A percentile compares a stretch with the other conserved stretches of the same genome.
These are phyloP conservation scores for Meloidogyne hapla DNA, from an alignment of 1,140 invertebrate genomes.

Conservation along the genomic window DNA sequence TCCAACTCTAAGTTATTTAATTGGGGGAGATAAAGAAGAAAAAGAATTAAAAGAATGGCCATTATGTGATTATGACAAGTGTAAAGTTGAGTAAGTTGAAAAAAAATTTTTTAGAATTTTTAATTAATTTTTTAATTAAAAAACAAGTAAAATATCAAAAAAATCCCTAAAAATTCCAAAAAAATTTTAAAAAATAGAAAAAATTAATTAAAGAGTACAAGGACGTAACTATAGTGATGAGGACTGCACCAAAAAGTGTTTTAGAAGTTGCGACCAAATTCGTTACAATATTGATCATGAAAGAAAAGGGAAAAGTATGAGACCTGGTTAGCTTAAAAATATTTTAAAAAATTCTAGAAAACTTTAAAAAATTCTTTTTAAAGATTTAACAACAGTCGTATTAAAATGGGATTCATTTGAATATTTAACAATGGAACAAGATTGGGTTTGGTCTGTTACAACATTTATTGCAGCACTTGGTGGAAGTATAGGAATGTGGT, in stretches of 20 bases:
- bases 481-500: conserved; percentile 55
- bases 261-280: conserved; percentile 58
- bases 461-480: conserved; percentile 52
- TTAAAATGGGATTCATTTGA: conserved; percentile 62
- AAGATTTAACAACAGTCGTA: conserved; percentile 54
- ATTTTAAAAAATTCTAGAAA: not conserved
- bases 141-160: not conserved
- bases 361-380: conserved; percentile 3
- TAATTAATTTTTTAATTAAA: no score
- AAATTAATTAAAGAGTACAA: conserved; percentile 49
- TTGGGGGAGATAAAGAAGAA: conserved; percentile 24
- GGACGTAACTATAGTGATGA: conserved; percentile 53
- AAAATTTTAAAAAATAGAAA: not conserved
- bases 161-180: not conserved
- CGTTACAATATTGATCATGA: conserved; percentile 55
- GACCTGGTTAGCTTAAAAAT: conserved; percentile 42
- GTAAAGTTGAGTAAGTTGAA: conserved; percentile 40
- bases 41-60: conserved; percentile 40
- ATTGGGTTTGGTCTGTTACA: conserved; percentile 50
- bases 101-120: conserved; percentile 1
- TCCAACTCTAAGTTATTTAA: conserved; percentile 46
- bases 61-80: conserved; percentile 47
- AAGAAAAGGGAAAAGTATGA: conserved; percentile 51
- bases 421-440: conserved; percentile 59
- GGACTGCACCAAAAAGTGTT: conserved; percentile 55